A percentile compares a stretch with the other conserved stretches of the same genome.
phyloP scores from a whole-genome alignment of 2,113 vertebrate genomes.

The Argyrosomus japonicus region DNA sequence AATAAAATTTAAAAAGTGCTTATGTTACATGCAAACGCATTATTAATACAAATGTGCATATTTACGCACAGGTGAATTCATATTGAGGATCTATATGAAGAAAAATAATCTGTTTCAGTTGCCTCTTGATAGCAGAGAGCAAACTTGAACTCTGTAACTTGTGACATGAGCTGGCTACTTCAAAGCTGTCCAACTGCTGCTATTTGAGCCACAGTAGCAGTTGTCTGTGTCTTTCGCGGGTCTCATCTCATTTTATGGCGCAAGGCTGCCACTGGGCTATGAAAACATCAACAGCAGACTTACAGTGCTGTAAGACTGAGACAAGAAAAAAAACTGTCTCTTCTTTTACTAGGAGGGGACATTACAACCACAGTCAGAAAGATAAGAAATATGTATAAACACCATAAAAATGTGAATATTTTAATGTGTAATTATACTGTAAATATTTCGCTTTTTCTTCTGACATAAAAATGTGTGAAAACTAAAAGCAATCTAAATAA shows the following conservation, averaged over 20 bases:
- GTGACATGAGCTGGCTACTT: conserved; percentile 62
- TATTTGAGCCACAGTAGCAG: conserved; percentile 81
- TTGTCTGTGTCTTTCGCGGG: conserved; percentile 76
- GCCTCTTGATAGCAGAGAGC: conserved; percentile 12
- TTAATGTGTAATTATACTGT: neutral
- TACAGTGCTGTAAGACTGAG: neutral
- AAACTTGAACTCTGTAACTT: conserved; percentile 67
- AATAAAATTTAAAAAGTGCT: neutral
- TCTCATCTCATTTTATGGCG: conserved; percentile 69
- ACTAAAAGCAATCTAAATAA: neutral
- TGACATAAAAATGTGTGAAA: too few species aligned
- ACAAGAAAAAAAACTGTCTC: neutral
- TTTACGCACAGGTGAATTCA: neutral
- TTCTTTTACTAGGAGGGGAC: neutral
- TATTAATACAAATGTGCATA: too few species aligned
- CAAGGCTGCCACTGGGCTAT: conserved; percentile 52
- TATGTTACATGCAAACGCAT: too few species aligned
- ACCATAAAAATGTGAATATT: neutral
- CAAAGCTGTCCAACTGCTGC: conserved; percentile 67
- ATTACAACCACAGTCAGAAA: neutral
- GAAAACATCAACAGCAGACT: conserved; percentile 56
- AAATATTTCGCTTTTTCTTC: neutral
- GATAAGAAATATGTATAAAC: neutral
- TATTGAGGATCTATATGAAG: neutral
- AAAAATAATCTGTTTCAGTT: neutral